Percentiles rank a stretch among this genome's conserved stretches.
These are phyloP conservation scores for Hyperoplus immaculatus DNA, from an alignment of 2,797 vertebrate species.

Conservation along the genomic window DNA sequence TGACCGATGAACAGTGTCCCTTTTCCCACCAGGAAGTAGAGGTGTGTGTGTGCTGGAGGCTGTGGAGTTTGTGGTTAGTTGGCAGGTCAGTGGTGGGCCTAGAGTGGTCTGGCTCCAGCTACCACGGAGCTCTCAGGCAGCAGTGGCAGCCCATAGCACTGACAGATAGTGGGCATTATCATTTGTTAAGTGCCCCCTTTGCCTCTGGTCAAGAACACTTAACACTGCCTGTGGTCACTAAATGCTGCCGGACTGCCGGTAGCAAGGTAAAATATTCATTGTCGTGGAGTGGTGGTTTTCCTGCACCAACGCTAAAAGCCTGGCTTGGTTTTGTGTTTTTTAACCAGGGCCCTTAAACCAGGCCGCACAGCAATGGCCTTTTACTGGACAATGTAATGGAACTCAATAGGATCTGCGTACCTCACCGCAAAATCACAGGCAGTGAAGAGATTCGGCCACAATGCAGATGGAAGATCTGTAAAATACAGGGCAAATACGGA, in stretches of 20 bases:
- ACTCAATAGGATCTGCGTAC: slow-evolving; percentile 51
- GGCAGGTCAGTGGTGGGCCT: slow-evolving; percentile 79
- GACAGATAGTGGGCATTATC: slow-evolving; percentile 87
- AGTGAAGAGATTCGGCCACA: slow-evolving; percentile 42
- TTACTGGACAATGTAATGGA: slow-evolving; percentile 81
- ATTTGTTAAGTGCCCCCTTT: slow-evolving; percentile 90
- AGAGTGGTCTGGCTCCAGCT: slow-evolving; percentile 83
- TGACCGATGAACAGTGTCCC: slow-evolving; percentile 49
- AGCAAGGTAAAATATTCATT: slow-evolving; percentile 90
- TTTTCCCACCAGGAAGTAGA: slow-evolving; percentile 68
- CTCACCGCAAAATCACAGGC: slow-evolving; percentile 71
- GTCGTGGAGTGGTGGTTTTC: slow-evolving; percentile 88
- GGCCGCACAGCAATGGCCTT: slow-evolving; percentile 66
- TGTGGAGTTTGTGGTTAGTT: slow-evolving; percentile 84
- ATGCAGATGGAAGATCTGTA: slow-evolving; percentile 32
- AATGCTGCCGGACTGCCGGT: slow-evolving; percentile 85
- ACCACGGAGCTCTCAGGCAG: slow-evolving; percentile 80
- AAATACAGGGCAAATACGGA: slow-evolving; percentile 16
- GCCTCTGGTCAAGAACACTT: slow-evolving; percentile 89
- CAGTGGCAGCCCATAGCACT: slow-evolving; percentile 75
- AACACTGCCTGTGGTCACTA: slow-evolving; percentile 89
- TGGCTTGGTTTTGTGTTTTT: slow-evolving; percentile 84
- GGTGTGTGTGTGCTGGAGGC: slow-evolving; percentile 69
- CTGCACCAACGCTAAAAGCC: slow-evolving; percentile 85
- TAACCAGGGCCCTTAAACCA: slow-evolving; percentile 87